A percentile compares a stretch with the other conserved stretches of the same genome.
phyloP scores from a whole-genome alignment of 2,797 vertebrate species.

The Acanthiza pusilla region DNA sequence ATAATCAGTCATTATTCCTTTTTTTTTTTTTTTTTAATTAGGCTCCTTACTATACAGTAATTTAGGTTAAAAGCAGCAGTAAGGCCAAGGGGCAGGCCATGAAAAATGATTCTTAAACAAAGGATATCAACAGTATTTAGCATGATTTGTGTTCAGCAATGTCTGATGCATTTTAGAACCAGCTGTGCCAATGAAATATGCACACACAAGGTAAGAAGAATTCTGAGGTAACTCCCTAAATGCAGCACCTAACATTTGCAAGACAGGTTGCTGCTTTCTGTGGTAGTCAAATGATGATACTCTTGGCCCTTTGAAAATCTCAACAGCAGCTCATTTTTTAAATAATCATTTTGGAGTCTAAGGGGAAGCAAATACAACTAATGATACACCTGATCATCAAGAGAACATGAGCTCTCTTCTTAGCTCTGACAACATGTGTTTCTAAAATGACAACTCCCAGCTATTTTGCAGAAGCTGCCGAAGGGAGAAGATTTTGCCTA shows the following conservation, averaged over 20 bases:
- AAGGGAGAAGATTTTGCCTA: background rate
- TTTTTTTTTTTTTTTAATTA: background rate
- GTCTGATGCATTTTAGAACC: background rate
- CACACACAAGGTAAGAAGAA: background rate
- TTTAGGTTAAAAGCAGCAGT: background rate
- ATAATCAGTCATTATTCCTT: background rate
- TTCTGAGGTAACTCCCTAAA: background rate
- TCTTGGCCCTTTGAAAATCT: background rate
- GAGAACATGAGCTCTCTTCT: background rate
- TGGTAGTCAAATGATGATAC: background rate
- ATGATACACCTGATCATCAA: background rate
- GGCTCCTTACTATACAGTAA: background rate
- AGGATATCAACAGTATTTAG: background rate
- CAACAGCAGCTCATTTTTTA: background rate
- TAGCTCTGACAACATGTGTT: background rate
- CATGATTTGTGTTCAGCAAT: background rate
- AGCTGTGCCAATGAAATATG: background rate
- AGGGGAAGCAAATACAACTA: background rate
- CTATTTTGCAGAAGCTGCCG: background rate
- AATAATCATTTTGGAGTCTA: background rate
- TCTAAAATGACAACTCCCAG: background rate
- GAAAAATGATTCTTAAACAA: background rate
- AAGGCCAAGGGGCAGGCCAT: background rate
- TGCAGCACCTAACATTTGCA: background rate
- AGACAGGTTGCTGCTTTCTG: background rate